These are phyloP conservation scores for Hystrix cristata DNA, from an alignment of 2,113 vertebrate species.

Conservation along the genomic window DNA sequence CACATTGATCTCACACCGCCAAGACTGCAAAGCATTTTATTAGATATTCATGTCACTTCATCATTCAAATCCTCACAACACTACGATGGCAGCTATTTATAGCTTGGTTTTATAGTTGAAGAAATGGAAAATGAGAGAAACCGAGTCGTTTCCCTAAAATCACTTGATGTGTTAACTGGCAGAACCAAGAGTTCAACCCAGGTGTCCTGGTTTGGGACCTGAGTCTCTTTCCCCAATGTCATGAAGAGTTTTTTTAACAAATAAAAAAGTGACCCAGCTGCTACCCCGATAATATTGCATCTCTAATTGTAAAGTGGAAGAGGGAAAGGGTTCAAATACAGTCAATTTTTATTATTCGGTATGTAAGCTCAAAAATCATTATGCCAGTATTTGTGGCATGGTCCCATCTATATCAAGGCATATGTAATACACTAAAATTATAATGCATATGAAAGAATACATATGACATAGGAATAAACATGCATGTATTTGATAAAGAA, in stretches of 20 bases:
- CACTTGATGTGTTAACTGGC: rapidly evolving
- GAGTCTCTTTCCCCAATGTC: background rate
- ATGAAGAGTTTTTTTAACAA: background rate
- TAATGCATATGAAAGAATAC: background rate
- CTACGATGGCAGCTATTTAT: rapidly evolving
- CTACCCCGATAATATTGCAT: too few relatives aligned
- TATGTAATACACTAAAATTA: background rate
- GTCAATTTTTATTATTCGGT: background rate
- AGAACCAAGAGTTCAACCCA: background rate
- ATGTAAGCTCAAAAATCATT: background rate
- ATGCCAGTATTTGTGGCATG: background rate
- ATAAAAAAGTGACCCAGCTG: background rate
- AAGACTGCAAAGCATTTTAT: background rate
- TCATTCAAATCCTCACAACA: background rate
- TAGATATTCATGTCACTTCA: background rate
- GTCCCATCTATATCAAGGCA: background rate
- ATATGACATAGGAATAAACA: background rate
- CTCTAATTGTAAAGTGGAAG: background rate
- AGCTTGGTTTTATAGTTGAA: background rate
- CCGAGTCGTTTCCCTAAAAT: background rate
- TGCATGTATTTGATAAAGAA: rapidly evolving
- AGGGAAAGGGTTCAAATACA: background rate
- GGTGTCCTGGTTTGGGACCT: background rate
- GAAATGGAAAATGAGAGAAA: background rate
- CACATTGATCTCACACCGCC: rapidly evolving